Base-by-base conservation (phyloP, 2,113 vertebrate genomes). In the Dendropsophus ebraccatus region DNA sequence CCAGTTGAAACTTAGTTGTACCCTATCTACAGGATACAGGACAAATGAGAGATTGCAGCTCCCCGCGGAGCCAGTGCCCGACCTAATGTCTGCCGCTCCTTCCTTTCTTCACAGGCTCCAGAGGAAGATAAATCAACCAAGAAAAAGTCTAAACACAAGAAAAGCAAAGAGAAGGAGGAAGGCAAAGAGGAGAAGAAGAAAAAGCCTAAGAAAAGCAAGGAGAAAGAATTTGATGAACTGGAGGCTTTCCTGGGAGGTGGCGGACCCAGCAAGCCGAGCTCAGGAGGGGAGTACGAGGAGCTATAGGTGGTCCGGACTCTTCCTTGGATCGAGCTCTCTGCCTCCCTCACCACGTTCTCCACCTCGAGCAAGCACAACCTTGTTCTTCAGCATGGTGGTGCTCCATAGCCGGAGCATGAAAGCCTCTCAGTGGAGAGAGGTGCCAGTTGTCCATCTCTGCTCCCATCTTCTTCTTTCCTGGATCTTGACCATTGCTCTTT, bases 221-320 rank as follows among this genome's bases (percentile, higher is more conserved):
- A 94, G 0, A 94, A 89, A 0, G 92, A 96, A 0, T 91, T 95
- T 41, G 96, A 96, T 5, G 97, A 97, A 91, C 91, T 99, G 90
- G 97, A 99, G 90, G 96, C 96, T 88, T 99, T 99, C 87, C 91
- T 99, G 87, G 95, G 94, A 0, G 96, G 96, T 3, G 91, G 88
- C 0, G 86, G 88, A 0, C 0, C 81, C 30, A 13, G 88, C 91
- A 87, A 93, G 81, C 93, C 93, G 25, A 91, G 80, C 30, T 95
- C 96, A 0, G 97, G 96, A 0, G 97, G 96, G 0, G 98, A 98
- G 90, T 99, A 99, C 0, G 98, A 99, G 91, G 97, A 96, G 88
- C 96, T 99, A 74, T 99, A 96, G 72, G n/a, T 62, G 30, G 76
- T 56, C 19, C 30, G 17, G 32, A 19, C 62, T 52, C 56, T 8